These are phyloP conservation scores for Deilephila elpenor DNA, from an alignment of 2,888 invertebrate species.

Conservation along the genomic window DNA sequence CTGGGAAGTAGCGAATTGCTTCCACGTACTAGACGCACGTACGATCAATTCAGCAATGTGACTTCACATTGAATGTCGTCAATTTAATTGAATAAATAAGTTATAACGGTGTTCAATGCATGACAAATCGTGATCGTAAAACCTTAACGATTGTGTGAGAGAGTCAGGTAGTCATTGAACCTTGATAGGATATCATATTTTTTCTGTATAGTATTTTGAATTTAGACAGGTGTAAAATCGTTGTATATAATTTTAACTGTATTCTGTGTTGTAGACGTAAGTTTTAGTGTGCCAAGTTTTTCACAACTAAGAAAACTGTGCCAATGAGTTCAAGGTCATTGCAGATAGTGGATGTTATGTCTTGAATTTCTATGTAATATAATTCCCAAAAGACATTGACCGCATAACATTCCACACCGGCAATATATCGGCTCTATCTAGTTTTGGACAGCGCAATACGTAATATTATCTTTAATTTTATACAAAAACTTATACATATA, in stretches of 20 bases:
- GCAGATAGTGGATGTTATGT: neutral
- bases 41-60: slow-evolving; percentile 20
- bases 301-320: slow-evolving; percentile 17
- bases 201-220: neutral
- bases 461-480: no score
- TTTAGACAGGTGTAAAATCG: neutral
- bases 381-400: neutral
- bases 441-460: no score
- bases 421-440: no score
- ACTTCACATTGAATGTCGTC: slow-evolving; percentile 12
- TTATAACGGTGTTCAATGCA: slow-evolving; percentile 8
- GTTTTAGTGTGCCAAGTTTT: slow-evolving; percentile 31
- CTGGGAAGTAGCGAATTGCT: slow-evolving; percentile 46
- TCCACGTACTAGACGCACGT: slow-evolving; percentile 41
- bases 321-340: slow-evolving; percentile 33
- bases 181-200: neutral
- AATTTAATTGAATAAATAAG: slow-evolving; percentile 14
- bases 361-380: neutral
- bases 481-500: no score
- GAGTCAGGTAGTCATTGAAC: neutral
- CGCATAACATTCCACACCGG: no score
- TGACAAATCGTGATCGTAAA: slow-evolving; percentile 6
- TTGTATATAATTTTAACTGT: neutral
- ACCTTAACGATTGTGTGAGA: neutral
- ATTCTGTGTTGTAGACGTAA: neutral